Base-by-base conservation (phyloP, 1,140 invertebrate genomes). In the Drosophila kurseongensis region DNA sequence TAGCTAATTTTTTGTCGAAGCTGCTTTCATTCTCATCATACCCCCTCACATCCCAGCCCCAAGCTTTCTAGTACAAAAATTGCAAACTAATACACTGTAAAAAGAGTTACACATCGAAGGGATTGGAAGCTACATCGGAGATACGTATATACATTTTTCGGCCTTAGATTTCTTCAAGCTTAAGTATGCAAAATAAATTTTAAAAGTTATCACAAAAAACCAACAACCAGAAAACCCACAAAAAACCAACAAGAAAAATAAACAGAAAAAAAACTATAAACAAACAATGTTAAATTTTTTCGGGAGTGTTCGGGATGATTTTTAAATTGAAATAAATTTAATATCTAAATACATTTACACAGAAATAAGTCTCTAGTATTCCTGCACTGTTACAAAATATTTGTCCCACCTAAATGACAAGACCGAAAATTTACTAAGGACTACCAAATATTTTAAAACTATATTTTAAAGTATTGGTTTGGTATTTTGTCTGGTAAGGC, bases 111-210 rank as follows among this genome's bases (percentile, higher is more conserved):
- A 58, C 74, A 60, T 38, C 71, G 61, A 78, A 78, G 59, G 55
- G 62, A 68, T 71, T 65, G 59, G 44, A 65, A 68, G 29, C 36
- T 71, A 55, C 63, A 66, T 77, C 52, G 45, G 45, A 83, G 80
- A 89, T 89, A 89, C 85, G 80, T 89, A 89, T 74, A 83, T 84
- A 72, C 65, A 89, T 84, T 84, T 84, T 89, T 89, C 60, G 84
- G 84, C 84, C 84, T 89, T 89, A 89, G 84, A 84, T 75, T 84
- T 78, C 35, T 42, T 65, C 81, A 75, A 76, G 84, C 85, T 84
- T 89, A 89, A 84, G 75, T 75, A 79, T 42, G 59, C 69, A 77
- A 56, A 76, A 50, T 65, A 89, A 68, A 71, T 54, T 74, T 52
- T 80, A 68, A 75, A 65, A 58, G 45, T 76, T 76, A 52, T 60